Base-by-base conservation (phyloP, 2,113 vertebrate genomes). In the Polyodon spathula region DNA sequence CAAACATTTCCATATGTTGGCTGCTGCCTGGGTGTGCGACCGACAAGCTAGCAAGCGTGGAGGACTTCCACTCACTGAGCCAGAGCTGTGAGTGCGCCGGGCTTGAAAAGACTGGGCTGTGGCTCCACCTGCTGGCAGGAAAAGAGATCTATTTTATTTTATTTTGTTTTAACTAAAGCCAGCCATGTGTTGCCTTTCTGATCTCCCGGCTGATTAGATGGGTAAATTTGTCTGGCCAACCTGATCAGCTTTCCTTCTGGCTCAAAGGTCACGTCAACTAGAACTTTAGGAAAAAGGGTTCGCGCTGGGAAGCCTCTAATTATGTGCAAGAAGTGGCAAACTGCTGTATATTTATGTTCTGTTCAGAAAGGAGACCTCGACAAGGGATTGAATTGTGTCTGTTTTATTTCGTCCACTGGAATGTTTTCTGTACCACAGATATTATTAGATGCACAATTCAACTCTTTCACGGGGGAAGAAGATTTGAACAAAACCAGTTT, bases 1-100 rank as follows among this genome's bases (percentile, higher is more conserved):
- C 93, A 98, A 98, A 92, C 93, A 94, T 91, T 98, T 98, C 96
- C 95, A 98, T 92, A 96, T 97, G 93, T 92, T 86, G 83, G 81
- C 89, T 83, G 89, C 88, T 71, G 81, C 86, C 80, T 40, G 67
- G 14, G 10, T 68, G 71, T 59, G 68, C 56, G 78, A 9, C 56
- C 52, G 63, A 67, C 68, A 57, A 64, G 51, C 69, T 57, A 66
- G 57, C 37, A 37, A 67, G 66, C 71, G 68, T 69, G 62, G 56
- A 63, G 6, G 1, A 17, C 17, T 14, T 16, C 8, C 39, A 37
- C n/a, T n/a, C n/a, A n/a, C n/a, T n/a, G 27, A 43, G 51, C 10
- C 6, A 44, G 10, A 54, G 37, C 38, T 15, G 48, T 14, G 54
- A 27, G 50, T 46, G 40, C 55, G 37, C 39, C 10, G 14, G 6